phyloP scores from a whole-genome alignment of 2,113 vertebrate genomes.

The Ictalurus furcatus region DNA sequence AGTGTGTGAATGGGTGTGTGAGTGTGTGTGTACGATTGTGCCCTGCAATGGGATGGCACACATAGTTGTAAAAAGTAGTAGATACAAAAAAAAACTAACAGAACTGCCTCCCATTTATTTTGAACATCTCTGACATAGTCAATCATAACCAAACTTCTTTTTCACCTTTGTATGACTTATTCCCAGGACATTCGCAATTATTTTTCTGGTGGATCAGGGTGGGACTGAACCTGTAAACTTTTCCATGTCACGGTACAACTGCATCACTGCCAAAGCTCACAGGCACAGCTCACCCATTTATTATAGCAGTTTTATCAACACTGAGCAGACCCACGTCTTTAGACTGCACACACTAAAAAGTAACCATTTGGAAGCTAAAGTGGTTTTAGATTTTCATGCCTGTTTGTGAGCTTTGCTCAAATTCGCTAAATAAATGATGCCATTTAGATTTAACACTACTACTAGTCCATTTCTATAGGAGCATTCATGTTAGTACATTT shows the following conservation, averaged over 20 bases:
- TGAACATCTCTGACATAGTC: background rate
- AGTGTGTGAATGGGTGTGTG: too few species aligned
- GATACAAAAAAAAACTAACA: background rate
- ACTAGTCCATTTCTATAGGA: background rate
- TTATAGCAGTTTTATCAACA: conserved; percentile 11
- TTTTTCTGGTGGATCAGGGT: background rate
- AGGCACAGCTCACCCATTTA: background rate
- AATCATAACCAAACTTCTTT: background rate
- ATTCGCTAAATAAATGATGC: background rate
- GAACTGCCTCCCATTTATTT: background rate
- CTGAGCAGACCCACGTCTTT: background rate
- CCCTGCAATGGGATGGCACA: too few species aligned
- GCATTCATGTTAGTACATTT: background rate
- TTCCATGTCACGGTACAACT: background rate
- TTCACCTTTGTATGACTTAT: background rate
- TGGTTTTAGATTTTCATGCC: background rate
- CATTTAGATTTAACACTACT: background rate
- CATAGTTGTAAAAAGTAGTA: background rate
- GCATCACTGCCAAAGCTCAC: background rate
- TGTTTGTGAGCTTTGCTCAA: background rate
- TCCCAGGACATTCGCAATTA: background rate
- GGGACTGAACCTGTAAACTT: background rate
- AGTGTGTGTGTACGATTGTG: too few species aligned
- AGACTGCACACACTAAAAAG: background rate
- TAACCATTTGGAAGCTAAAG: background rate